phyloP scores from a whole-genome alignment of 2,888 invertebrate species.

The Eilema caniola region DNA sequence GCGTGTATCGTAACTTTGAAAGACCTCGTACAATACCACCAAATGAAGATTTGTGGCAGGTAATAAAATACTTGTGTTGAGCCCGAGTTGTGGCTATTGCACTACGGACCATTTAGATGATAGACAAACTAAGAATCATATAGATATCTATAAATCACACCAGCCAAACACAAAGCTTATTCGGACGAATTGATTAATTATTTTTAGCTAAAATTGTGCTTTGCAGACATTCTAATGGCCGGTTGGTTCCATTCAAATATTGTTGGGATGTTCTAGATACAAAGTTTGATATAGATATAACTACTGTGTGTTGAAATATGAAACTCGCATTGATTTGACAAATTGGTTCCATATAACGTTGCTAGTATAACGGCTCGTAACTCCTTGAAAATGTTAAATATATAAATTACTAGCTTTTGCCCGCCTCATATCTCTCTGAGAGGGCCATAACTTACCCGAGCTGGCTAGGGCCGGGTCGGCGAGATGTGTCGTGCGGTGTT shows the following conservation, averaged over 20 bases:
- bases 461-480: too few relatives aligned
- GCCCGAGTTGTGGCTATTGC: conserved; percentile 45
- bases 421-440: too few relatives aligned
- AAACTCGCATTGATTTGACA: neutral
- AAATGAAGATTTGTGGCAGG: conserved; percentile 77
- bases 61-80: conserved; percentile 71
- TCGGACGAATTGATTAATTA: conserved; percentile 40
- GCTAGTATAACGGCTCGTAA: too few relatives aligned
- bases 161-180: conserved; percentile 37
- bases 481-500: too few relatives aligned
- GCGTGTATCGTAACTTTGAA: conserved; percentile 61
- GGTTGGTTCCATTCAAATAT: conserved; percentile 18
- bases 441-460: too few relatives aligned
- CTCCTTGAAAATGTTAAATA: too few relatives aligned
- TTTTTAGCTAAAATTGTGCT: conserved; percentile 26
- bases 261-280: neutral
- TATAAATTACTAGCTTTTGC: too few relatives aligned
- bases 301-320: neutral
- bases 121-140: conserved; percentile 47
- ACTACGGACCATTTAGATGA: conserved; percentile 47
- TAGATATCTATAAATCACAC: conserved; percentile 42
- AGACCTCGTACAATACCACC: conserved; percentile 63
- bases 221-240: conserved; percentile 14
- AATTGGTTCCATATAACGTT: too few relatives aligned
- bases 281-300: neutral